Percentiles rank a stretch among this genome's conserved stretches.
Evolutionary conservation across 2,797 vertebrate genomes (phyloP).

Genomic region (Dicrostonyx torquatus): DNA sequence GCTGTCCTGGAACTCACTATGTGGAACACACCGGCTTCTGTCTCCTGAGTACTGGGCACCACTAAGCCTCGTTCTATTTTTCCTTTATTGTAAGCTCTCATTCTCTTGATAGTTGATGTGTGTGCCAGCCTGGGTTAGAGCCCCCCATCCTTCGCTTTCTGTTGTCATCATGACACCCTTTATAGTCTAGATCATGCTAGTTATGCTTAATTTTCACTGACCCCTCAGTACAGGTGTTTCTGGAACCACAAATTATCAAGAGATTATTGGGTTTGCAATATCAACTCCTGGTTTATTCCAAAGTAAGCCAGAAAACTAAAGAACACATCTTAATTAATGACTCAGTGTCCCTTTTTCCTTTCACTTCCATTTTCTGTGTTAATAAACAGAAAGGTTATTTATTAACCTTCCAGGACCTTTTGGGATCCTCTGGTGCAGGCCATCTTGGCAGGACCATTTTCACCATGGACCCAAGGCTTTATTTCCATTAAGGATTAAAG

Average conservation of each 20-base stretch:
- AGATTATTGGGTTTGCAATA: neutral
- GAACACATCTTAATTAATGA: neutral
- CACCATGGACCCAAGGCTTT: neutral
- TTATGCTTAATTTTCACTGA: neutral
- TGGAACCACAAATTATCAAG: neutral
- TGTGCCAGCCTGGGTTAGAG: neutral
- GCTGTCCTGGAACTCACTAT: neutral
- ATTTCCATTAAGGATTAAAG: neutral
- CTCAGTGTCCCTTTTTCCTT: neutral
- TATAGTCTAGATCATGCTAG: neutral
- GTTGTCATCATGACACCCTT: neutral
- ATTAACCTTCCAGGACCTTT: neutral
- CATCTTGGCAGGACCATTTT: neutral
- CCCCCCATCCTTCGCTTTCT: neutral
- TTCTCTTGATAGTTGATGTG: neutral
- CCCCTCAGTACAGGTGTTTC: neutral
- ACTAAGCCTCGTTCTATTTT: neutral
- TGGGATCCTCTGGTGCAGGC: neutral
- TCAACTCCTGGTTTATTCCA: neutral
- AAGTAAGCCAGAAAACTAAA: neutral
- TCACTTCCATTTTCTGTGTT: neutral
- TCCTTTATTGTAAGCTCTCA: neutral
- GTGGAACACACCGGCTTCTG: neutral
- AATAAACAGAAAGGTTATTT: neutral
- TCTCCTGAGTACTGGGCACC: neutral